Evolutionary conservation across 2,113 vertebrate genomes (phyloP).

Genomic region (Natator depressus): DNA sequence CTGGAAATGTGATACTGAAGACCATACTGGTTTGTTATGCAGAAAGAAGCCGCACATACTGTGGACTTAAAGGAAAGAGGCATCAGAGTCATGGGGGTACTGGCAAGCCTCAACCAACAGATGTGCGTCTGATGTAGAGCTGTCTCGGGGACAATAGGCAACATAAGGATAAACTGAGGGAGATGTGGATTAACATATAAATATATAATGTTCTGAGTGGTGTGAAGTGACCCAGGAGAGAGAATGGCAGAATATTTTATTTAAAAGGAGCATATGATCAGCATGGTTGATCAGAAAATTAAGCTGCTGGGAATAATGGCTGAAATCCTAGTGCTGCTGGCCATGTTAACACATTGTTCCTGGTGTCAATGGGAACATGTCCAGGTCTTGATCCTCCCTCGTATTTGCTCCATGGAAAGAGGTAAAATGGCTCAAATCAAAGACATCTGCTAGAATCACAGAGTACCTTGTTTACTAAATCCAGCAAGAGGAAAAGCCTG

Average conservation of each 20-base stretch:
- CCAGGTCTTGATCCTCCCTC: slow-evolving; percentile 40
- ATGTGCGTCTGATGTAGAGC: neutral
- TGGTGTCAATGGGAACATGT: neutral
- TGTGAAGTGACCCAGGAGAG: neutral
- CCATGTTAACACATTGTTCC: neutral
- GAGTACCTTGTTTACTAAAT: slow-evolving; percentile 49
- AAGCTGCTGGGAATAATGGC: slow-evolving; percentile 27
- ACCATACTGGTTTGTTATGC: rapidly evolving
- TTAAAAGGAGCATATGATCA: neutral
- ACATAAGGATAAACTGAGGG: neutral
- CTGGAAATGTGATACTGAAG: rapidly evolving
- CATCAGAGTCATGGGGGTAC: neutral
- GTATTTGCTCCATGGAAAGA: slow-evolving; percentile 32
- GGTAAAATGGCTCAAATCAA: slow-evolving; percentile 52
- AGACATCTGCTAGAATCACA: slow-evolving; percentile 52
- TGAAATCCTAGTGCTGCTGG: slow-evolving; percentile 32
- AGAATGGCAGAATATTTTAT: neutral
- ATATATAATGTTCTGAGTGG: neutral
- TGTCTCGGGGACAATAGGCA: rapidly evolving
- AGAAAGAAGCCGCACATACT: rapidly evolving
- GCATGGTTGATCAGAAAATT: slow-evolving; percentile 9
- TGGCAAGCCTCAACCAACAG: neutral
- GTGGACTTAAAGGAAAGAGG: neutral
- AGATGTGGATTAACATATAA: neutral
- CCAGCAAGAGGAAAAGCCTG: slow-evolving; percentile 17